Evolutionary conservation across 2,888 invertebrate species (phyloP), one percentile per base, ranked within the genome.

Genomic region (Tyria jacobaeae): DNA sequence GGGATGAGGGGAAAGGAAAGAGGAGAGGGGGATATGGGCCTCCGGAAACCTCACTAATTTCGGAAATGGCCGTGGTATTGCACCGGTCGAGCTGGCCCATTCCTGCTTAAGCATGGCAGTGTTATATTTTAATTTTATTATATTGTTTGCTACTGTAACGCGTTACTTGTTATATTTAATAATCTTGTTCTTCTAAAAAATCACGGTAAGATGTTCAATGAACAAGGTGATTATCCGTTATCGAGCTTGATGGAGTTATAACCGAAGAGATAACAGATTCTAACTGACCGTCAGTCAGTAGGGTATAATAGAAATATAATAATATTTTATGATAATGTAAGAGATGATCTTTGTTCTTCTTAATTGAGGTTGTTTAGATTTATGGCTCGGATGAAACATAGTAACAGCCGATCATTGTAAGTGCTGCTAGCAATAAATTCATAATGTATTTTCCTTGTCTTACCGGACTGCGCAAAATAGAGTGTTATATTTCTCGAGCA

Each of bases 261-360:
- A 44, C 0, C 15, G 24, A 15, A 52, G 21, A 52, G 37, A 52
- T 37, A 52, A 37, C 15, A 55, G 44, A 14, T 31, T 21, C 31
- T 17, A 34, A 50, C 31, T 27, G 39, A 39, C 39, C 27, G 35
- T 17, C 17, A 6, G 1, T 15, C 21, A 25, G 41, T 7, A 14
- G 14, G n/a, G 17, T 31, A 37, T 41, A 53, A 53, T 25, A 39
- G 15, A 17, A 31, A 54, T 54, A 31, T 44, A 21, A 55, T 55
- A 9, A 44, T 31, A 31, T 55, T 44, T 55, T 21, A 55, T 31
- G 34, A 14, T 34, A 44, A 55, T 31, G 31, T 17, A 3, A 25
- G 21, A n/a, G 25, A 39, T 39, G n/a, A 53, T 17, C 39, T 39
- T 53, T 17, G 6, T 39, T 17, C 25, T 53, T 27, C 53, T 39